phyloP scores from a whole-genome alignment of 2,888 invertebrate genomes.

The Drosophila peninsularis region DNA sequence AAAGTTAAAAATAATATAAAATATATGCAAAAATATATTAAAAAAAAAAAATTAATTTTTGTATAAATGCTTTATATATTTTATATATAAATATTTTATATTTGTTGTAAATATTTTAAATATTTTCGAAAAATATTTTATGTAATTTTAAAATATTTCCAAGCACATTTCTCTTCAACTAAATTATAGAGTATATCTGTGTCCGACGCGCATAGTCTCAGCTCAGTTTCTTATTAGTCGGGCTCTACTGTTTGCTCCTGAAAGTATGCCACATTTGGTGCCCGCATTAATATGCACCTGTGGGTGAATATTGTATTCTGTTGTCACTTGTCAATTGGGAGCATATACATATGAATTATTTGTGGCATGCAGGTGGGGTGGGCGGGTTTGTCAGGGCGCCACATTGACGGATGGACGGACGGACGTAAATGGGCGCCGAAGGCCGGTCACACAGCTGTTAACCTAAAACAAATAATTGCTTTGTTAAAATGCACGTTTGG shows the following conservation, averaged over 20 bases:
- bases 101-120: no score
- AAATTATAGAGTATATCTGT: background rate
- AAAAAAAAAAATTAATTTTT: no score
- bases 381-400: background rate
- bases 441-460: conserved; percentile 32
- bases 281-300: conserved; percentile 4
- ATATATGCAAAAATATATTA: no score
- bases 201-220: background rate
- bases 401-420: background rate
- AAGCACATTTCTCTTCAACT: no score
- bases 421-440: background rate
- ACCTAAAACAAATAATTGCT: conserved; percentile 45
- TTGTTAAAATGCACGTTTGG: conserved; percentile 38
- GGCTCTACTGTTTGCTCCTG: conserved; percentile 14
- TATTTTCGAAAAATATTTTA: no score
- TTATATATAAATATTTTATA: no score
- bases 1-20: no score
- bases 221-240: background rate
- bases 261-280: conserved; percentile 55
- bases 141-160: no score
- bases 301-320: background rate
- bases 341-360: conserved; percentile 41
- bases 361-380: conserved; percentile 2
- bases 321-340: conserved; percentile 52
- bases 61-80: no score